Conservation (phyloP, 2,113 vertebrate species). For the Anser cygnoides region DNA sequence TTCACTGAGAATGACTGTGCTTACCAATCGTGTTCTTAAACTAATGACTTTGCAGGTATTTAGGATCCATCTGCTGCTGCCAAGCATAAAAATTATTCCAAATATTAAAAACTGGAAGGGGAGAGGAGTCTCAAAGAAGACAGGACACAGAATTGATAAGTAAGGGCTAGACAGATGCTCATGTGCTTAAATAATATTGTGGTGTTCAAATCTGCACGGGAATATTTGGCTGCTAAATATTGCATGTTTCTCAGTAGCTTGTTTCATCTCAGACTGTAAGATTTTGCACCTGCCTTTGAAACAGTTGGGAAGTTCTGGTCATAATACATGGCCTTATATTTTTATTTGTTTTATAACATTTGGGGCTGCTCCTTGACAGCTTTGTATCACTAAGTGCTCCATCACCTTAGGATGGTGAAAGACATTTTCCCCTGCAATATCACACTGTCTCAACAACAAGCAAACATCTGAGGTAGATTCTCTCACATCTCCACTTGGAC, state of each 20-base stretch:
- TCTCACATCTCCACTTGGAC: neutral
- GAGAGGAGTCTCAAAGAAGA: neutral
- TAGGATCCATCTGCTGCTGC: conserved; percentile 16
- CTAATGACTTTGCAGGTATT: conserved; percentile 15
- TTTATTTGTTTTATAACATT: neutral
- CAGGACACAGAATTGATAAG: neutral
- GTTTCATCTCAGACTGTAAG: neutral
- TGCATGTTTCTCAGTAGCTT: neutral
- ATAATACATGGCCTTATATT: neutral
- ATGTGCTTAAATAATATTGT: neutral
- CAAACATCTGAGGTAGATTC: neutral
- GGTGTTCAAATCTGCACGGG: neutral
- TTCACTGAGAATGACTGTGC: conserved; percentile 26
- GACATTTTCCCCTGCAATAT: neutral
- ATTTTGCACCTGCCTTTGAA: neutral
- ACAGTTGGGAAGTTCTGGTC: neutral
- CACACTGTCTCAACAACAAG: fast-evolving
- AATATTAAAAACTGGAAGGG: conserved; percentile 12
- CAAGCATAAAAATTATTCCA: conserved; percentile 15
- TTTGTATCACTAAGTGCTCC: neutral
- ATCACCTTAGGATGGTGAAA: neutral
- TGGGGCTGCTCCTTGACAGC: neutral
- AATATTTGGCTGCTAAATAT: neutral
- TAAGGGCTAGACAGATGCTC: neutral
- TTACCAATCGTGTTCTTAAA: neutral